Percentiles rank a stretch among this genome's conserved stretches.
These are phyloP conservation scores for Rhaphigaster nebulosa DNA, from an alignment of 2,888 invertebrate genomes.

Conservation along the genomic window DNA sequence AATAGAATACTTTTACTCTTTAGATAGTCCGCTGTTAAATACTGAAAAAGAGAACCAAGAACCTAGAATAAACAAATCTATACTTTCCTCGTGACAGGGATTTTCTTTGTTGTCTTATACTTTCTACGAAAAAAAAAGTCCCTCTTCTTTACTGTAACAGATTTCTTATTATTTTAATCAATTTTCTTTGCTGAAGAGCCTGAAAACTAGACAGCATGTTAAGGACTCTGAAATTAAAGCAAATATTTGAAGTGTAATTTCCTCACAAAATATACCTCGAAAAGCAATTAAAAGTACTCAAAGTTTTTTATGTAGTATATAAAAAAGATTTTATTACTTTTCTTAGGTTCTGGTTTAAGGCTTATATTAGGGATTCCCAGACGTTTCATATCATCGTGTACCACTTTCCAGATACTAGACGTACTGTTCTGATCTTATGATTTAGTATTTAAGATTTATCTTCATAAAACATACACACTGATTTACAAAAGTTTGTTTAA, in stretches of 20 bases:
- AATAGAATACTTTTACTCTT: background rate
- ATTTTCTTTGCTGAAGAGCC: background rate
- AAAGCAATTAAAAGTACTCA: background rate
- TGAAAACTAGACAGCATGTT: background rate
- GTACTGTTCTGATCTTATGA: too few species aligned
- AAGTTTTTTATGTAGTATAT: too few species aligned
- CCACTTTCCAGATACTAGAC: too few species aligned
- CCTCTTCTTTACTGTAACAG: background rate
- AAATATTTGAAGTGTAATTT: background rate
- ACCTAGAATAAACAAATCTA: background rate
- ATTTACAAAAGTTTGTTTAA: too few species aligned
- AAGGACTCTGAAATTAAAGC: background rate
- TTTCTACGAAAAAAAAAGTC: background rate
- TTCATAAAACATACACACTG: too few species aligned
- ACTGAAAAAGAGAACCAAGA: background rate
- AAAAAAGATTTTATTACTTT: too few species aligned
- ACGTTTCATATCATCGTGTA: too few species aligned
- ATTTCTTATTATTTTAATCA: background rate
- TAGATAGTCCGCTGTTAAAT: background rate
- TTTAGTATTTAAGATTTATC: too few species aligned
- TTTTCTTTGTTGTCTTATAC: background rate
- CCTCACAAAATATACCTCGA: background rate
- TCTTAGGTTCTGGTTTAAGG: too few species aligned
- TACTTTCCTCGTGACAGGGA: background rate
- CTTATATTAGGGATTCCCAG: too few species aligned